Base-by-base conservation (phyloP, 2,888 invertebrate genomes). In the Microctonus aethiopoides region DNA sequence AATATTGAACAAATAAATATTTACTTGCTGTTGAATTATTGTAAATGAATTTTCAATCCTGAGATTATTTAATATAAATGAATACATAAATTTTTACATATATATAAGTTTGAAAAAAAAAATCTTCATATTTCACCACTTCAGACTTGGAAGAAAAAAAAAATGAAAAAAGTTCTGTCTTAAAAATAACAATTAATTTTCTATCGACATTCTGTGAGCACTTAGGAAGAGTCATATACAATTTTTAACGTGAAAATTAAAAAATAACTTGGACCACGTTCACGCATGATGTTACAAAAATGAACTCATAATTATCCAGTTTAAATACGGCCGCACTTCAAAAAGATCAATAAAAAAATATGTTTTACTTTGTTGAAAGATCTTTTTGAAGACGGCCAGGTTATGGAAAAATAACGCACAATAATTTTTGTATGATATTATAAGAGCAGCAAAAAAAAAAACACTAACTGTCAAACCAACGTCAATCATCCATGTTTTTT, bases 321-420 rank as follows among this genome's bases (percentile, higher is more conserved):
- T 79, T 76, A 75, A 82, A 72, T 68, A 64, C 34, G 75, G 81
- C 82, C 83, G 81, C 78, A 77, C 79, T 84, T 84, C 78, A 69
- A 78, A 75, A 72, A 76, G 77, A 75, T 71, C 63, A 36, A 10
- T 32, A 16, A 60, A 67, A 54, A 39, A 4, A 59, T n/a, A 29
- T 26, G 10, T 20, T 6, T 34, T 3, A 60, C 24, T 36, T 67
- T 2, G 6, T 46, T 24, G 5, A 46, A 32, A 56, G 64, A 46
- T 70, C 69, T 72, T 66, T 78, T 78, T 76, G 78, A 82, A 83
- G 79, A 79, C 83, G 82, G 81, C 83, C 60, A 13, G 52, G 13
- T 20, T 64, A 36, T 22, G 10, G 16, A 13, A n/a, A 63, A 20
- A 24, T 20, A 39, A 13, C 26, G 39, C n/a, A 41, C 24, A 7